Evolutionary conservation across 2,888 invertebrate genomes (phyloP).

Genomic region (Ceratothoa steindachneri): DNA sequence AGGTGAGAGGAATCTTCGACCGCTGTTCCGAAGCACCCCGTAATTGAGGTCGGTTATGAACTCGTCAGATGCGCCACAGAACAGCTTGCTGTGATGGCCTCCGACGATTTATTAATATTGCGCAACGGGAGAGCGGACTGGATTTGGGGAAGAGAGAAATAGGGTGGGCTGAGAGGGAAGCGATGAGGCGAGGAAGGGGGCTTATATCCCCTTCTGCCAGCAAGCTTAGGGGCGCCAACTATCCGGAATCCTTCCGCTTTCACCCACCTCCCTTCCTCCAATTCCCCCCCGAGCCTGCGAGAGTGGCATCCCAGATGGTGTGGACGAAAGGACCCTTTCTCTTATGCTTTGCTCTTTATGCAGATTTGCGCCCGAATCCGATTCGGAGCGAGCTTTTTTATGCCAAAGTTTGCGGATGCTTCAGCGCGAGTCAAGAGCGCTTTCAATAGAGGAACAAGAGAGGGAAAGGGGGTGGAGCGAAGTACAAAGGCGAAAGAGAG

Average conservation of each 20-base stretch:
- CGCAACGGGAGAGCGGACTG: neutral
- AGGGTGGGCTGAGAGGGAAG: neutral
- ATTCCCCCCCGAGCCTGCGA: neutral
- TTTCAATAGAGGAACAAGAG: conserved; percentile 2
- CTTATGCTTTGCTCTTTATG: conserved; percentile 9
- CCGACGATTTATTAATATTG: conserved; percentile 15
- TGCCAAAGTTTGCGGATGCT: conserved; percentile 13
- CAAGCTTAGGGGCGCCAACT: neutral
- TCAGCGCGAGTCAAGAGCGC: neutral
- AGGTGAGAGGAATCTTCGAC: conserved; percentile 4
- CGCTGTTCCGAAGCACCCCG: conserved; percentile 1
- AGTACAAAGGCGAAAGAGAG: neutral
- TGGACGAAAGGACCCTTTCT: conserved; percentile 1
- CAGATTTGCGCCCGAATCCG: conserved; percentile 10
- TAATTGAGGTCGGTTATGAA: conserved; percentile 13
- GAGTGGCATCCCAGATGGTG: conserved; percentile 8
- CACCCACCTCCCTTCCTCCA: neutral
- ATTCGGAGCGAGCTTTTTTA: conserved; percentile 3
- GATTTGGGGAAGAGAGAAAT: neutral
- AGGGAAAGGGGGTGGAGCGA: too few species aligned
- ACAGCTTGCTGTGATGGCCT: conserved; percentile 10
- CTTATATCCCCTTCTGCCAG: neutral
- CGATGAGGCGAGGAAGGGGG: neutral
- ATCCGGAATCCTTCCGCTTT: neutral
- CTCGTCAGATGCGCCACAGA: conserved; percentile 11